A percentile compares a stretch with the other conserved stretches of the same genome.
Conservation (phyloP, 2,888 invertebrate species). For the Lymantria dispar region DNA sequence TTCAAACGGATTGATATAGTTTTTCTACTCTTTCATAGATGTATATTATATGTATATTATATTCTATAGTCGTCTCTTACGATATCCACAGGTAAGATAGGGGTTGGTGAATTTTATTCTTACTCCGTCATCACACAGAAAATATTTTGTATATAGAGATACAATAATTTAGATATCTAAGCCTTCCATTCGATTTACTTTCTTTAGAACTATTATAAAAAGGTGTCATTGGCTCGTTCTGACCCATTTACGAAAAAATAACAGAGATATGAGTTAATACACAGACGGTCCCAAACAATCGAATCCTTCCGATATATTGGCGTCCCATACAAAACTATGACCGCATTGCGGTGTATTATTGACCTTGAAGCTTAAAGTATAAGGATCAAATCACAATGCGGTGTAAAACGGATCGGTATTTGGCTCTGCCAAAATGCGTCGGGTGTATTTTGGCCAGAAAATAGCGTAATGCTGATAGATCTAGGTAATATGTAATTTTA, state of each 20-base stretch:
- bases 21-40: too few relatives aligned
- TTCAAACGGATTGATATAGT: too few relatives aligned
- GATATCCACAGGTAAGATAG: too few relatives aligned
- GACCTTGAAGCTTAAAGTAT: conserved; percentile 24
- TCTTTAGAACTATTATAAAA: too few relatives aligned
- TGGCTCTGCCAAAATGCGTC: conserved; percentile 3
- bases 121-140: too few relatives aligned
- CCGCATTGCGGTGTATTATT: conserved; percentile 25
- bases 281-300: conserved; percentile 1
- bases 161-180: too few relatives aligned
- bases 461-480: neutral
- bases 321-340: conserved; percentile 9
- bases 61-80: too few relatives aligned
- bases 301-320: conserved; percentile 15
- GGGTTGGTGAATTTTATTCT: too few relatives aligned
- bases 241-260: neutral
- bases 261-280: neutral
- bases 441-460: neutral
- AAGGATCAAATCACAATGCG: conserved; percentile 11
- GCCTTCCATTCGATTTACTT: too few relatives aligned
- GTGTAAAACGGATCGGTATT: conserved; percentile 4
- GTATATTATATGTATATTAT: too few relatives aligned
- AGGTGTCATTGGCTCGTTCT: neutral
- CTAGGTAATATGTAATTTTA: neutral
- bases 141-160: too few relatives aligned